Evolutionary conservation across 2,888 invertebrate genomes (phyloP).

Genomic region (Linnaemya vulpina): DNA sequence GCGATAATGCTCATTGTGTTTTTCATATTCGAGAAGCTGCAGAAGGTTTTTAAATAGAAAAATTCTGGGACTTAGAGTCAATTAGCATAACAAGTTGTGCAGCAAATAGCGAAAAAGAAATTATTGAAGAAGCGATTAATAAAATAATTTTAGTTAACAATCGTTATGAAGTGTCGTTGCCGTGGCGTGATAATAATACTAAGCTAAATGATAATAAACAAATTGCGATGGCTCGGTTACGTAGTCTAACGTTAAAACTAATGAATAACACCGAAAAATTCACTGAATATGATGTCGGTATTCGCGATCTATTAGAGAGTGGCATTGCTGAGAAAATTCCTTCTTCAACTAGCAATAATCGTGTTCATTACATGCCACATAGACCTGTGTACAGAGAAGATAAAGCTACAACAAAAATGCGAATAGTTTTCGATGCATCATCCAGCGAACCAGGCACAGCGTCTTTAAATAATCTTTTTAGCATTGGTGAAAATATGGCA

Average conservation of each 20-base stretch:
- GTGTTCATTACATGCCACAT: constrained; percentile 60
- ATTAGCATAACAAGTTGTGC: neutral
- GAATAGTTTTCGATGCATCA: constrained; percentile 51
- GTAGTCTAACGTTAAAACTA: constrained; percentile 44
- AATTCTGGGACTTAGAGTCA: constrained; percentile 63
- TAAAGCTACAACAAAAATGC: constrained; percentile 43
- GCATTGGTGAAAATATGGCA: constrained; percentile 63
- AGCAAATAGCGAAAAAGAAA: too few species aligned
- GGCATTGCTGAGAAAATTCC: constrained; percentile 27
- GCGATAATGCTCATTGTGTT: constrained; percentile 21
- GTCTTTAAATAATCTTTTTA: constrained; percentile 64
- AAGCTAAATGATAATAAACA: constrained; percentile 55
- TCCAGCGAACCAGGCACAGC: constrained; percentile 60
- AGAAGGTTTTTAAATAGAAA: constrained; percentile 40
- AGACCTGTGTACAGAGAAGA: constrained; percentile 63
- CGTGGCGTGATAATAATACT: constrained; percentile 36
- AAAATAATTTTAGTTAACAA: constrained; percentile 43
- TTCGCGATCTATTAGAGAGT: constrained; percentile 45
- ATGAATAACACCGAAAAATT: constrained; percentile 45
- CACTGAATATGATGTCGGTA: too few species aligned
- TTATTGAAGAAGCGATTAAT: constrained; percentile 32
- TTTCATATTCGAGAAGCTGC: constrained; percentile 42
- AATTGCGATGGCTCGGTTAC: constrained; percentile 39
- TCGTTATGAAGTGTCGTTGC: constrained; percentile 54
- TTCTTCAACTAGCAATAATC: constrained; percentile 40